These are phyloP conservation scores for Platyscelio sp. DNA, from an alignment of 2,888 invertebrate species.

Conservation along the genomic window DNA sequence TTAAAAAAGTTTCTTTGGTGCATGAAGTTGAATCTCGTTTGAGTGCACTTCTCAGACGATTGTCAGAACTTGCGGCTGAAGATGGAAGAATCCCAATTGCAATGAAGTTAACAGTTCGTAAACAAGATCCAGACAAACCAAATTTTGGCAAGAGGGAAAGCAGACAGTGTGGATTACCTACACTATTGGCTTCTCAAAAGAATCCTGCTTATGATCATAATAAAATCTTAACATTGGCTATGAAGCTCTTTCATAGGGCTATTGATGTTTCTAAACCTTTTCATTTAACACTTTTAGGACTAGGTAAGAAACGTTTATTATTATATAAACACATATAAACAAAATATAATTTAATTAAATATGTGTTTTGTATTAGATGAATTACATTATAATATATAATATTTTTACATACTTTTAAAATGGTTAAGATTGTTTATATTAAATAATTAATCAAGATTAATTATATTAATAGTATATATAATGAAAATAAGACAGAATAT, in stretches of 20 bases:
- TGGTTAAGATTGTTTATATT: no score
- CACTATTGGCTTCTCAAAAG: constrained; percentile 88
- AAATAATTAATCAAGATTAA: no score
- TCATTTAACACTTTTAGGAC: constrained; percentile 92
- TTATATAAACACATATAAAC: no score
- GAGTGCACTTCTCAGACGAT: constrained; percentile 89
- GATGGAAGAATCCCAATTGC: constrained; percentile 93
- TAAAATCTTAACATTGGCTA: constrained; percentile 90
- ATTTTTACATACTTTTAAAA: no score
- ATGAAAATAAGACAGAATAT: no score
- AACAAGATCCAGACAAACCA: constrained; percentile 88
- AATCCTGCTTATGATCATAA: constrained; percentile 86
- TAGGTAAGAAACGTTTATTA: constrained; percentile 84
- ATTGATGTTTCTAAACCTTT: constrained; percentile 91
- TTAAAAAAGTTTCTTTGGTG: constrained; percentile 90
- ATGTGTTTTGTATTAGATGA: no score
- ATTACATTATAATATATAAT: no score
- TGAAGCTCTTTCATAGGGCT: constrained; percentile 91
- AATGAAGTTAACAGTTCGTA: constrained; percentile 91
- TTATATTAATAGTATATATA: no score
- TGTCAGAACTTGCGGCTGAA: constrained; percentile 90
- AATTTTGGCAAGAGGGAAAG: constrained; percentile 91
- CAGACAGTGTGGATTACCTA: constrained; percentile 87
- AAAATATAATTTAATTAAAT: no score
- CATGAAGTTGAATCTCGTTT: constrained; percentile 92